phyloP scores from a whole-genome alignment of 1,140 invertebrate genomes.

The Oscheius sp. region DNA sequence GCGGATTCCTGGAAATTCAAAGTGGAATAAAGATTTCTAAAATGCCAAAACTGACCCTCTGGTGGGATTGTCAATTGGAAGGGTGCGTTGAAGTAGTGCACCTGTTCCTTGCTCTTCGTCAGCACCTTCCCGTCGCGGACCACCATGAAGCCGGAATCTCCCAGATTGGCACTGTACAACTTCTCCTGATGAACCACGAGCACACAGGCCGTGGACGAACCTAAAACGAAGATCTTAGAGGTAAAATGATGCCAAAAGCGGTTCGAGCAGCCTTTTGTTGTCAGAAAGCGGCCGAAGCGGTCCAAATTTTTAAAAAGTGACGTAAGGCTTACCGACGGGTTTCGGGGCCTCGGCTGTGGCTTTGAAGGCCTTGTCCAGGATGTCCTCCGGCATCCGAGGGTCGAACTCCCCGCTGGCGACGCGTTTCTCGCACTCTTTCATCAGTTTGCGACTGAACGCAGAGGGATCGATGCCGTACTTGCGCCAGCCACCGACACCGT shows the following conservation, averaged over 20 bases:
- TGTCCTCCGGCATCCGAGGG: conserved; percentile 77
- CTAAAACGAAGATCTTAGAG: conserved; percentile 63
- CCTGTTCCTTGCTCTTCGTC: conserved; percentile 87
- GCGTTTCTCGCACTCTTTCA: conserved; percentile 87
- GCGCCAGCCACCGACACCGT: conserved; percentile 95
- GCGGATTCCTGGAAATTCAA: conserved; percentile 35
- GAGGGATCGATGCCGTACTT: conserved; percentile 96
- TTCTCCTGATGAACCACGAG: conserved; percentile 85
- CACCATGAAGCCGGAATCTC: conserved; percentile 94
- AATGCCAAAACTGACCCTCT: conserved; percentile 65
- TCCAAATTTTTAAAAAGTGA: conserved; percentile 4
- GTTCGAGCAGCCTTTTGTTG: neutral
- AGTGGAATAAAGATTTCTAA: conserved; percentile 1
- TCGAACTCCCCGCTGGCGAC: conserved; percentile 79
- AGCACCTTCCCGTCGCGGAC: conserved; percentile 73
- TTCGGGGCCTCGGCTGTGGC: conserved; percentile 24
- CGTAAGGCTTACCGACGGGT: conserved; percentile 27
- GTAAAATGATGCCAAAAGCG: too few relatives aligned
- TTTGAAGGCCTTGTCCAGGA: conserved; percentile 76
- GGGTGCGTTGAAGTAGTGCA: conserved; percentile 97
- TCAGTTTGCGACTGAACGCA: conserved; percentile 85
- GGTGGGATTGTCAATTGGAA: conserved; percentile 91
- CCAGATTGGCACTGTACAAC: conserved; percentile 91
- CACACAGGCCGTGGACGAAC: conserved; percentile 94
- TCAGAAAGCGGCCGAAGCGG: neutral